Percentiles rank a stretch among this genome's conserved stretches.
Conservation (phyloP, 2,113 vertebrate genomes). For the Paralichthys olivaceus region DNA sequence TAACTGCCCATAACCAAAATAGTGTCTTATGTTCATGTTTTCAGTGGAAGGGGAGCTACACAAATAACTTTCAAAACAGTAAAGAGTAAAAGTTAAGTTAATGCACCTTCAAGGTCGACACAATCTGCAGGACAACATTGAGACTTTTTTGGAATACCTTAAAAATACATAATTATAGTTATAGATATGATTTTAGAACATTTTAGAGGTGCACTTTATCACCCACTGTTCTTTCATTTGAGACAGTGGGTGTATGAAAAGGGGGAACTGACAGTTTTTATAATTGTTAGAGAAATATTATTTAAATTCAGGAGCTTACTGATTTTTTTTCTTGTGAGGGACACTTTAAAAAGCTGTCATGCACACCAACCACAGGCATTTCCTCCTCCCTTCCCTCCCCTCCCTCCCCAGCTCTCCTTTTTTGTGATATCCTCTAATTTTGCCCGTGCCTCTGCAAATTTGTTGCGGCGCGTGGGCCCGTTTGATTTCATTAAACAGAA, state of each 20-base stretch:
- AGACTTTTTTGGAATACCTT: slow-evolving; percentile 22
- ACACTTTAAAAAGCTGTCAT: slow-evolving; percentile 79
- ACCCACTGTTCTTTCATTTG: slow-evolving; percentile 66
- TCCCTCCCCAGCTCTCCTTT: slow-evolving; percentile 51
- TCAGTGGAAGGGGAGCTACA: background rate
- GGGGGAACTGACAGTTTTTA: slow-evolving; percentile 73
- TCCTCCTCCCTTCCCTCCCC: slow-evolving; percentile 23
- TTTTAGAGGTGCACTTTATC: slow-evolving; percentile 64
- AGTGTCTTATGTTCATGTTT: too few species aligned
- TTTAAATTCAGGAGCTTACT: slow-evolving; percentile 75
- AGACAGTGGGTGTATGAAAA: slow-evolving; percentile 67
- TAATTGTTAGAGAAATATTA: slow-evolving; percentile 78
- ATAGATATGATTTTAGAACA: slow-evolving; percentile 65
- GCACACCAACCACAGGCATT: slow-evolving; percentile 69
- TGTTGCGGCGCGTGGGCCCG: slow-evolving; percentile 90
- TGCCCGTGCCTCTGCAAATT: slow-evolving; percentile 89
- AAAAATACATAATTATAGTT: slow-evolving; percentile 38
- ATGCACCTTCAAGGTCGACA: slow-evolving; percentile 22
- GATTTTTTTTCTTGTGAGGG: slow-evolving; percentile 58
- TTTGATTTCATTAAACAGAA: slow-evolving; percentile 99
- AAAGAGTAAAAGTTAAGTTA: background rate
- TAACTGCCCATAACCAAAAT: too few species aligned
- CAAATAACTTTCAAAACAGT: too few species aligned
- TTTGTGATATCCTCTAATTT: slow-evolving; percentile 90
- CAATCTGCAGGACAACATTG: slow-evolving; percentile 20